Percentiles rank a stretch among this genome's conserved stretches.
Evolutionary conservation across 37 sponge, comb jelly and placozoan genomes (phyloP).

Genomic region (Petrosia ficiformis): DNA sequence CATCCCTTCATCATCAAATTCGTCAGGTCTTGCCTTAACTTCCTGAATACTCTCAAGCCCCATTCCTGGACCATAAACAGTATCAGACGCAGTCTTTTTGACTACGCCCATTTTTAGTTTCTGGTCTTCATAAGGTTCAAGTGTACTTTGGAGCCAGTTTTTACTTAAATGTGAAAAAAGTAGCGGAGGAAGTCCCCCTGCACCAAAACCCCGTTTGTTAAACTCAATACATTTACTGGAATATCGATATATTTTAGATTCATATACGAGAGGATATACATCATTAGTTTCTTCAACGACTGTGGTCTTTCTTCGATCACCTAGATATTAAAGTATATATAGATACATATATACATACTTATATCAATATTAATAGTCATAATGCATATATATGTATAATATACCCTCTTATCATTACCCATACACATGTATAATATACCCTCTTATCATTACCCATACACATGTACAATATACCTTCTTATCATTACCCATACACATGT

Average conservation of each 20-base stretch:
- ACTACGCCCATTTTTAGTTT: neutral
- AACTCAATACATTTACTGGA: conserved; percentile 18
- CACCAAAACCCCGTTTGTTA: conserved; percentile 63
- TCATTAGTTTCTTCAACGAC: too few relatives aligned
- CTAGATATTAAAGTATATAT: too few relatives aligned
- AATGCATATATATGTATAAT: too few relatives aligned
- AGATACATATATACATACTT: too few relatives aligned
- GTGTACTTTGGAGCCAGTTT: conserved; percentile 33
- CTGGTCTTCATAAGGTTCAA: neutral
- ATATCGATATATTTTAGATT: neutral
- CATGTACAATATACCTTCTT: too few relatives aligned
- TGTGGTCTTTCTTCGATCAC: too few relatives aligned
- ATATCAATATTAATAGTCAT: too few relatives aligned
- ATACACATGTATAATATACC: too few relatives aligned
- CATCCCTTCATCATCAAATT: neutral
- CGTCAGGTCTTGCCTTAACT: neutral
- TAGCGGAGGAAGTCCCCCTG: conserved; percentile 60
- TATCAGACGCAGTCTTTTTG: neutral
- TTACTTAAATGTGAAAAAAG: conserved; percentile 45
- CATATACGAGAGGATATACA: neutral
- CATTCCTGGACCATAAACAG: conserved; percentile 30
- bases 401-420: too few relatives aligned
- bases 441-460: too few relatives aligned
- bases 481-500: too few relatives aligned
- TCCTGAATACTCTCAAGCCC: neutral